Conservation (phyloP, 2,888 invertebrate species). For the Theretra japonica region DNA sequence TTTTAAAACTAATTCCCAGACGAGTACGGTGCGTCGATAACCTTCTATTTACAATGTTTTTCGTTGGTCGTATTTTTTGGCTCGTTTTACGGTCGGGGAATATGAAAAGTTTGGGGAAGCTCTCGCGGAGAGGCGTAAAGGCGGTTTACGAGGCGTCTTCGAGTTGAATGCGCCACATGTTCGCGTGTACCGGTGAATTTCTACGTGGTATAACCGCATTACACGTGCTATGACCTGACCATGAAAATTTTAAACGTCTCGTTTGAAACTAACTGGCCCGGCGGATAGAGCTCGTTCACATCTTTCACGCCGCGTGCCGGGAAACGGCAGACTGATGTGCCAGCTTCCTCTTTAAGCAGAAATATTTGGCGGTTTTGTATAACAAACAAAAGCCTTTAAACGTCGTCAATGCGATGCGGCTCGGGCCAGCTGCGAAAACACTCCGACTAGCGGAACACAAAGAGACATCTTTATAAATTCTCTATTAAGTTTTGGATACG, state of each 20-base stretch:
- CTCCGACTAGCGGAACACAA: constrained; percentile 18
- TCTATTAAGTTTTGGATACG: constrained; percentile 83
- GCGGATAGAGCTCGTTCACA: constrained; percentile 48
- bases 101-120: constrained; percentile 83
- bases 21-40: constrained; percentile 71
- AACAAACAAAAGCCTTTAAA: constrained; percentile 65
- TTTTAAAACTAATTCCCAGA: constrained; percentile 78
- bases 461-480: constrained; percentile 55
- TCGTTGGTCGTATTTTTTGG: constrained; percentile 83
- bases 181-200: constrained; percentile 73
- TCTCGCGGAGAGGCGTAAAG: constrained; percentile 79
- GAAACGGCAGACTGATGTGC: constrained; percentile 49
- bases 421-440: constrained; percentile 72
- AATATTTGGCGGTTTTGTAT: constrained; percentile 54
- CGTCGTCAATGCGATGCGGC: constrained; percentile 63
- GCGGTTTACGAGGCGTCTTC: constrained; percentile 83
- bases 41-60: constrained; percentile 83
- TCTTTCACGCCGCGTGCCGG: constrained; percentile 43
- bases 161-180: constrained; percentile 79
- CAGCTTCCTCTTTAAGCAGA: constrained; percentile 48
- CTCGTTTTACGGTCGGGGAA: constrained; percentile 80
- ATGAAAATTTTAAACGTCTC: constrained; percentile 80
- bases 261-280: constrained; percentile 67
- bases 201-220: constrained; percentile 74
- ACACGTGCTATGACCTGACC: constrained; percentile 80